Percentiles rank a stretch among this genome's conserved stretches.
Conservation (phyloP, 2,113 vertebrate species). For the Blennius ocellaris region DNA sequence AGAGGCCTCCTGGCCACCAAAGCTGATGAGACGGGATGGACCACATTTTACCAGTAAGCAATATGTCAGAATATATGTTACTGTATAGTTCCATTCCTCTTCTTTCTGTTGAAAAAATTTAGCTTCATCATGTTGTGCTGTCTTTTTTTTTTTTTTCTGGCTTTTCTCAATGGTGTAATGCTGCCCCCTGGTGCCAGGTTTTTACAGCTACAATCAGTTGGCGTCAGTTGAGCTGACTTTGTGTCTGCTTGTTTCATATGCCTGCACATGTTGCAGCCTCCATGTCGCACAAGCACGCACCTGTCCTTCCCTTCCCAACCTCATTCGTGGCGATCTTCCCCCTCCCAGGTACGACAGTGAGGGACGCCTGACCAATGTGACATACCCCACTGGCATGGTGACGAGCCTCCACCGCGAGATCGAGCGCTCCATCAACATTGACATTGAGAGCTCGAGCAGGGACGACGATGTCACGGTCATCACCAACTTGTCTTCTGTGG, state of each 20-base stretch:
- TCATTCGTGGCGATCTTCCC: background rate
- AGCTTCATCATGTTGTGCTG: constrained; percentile 8
- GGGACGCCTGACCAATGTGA: constrained; percentile 97
- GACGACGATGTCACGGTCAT: constrained; percentile 98
- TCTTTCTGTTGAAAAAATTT: constrained; percentile 10
- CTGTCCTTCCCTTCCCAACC: background rate
- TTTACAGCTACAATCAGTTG: constrained; percentile 39
- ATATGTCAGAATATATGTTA: constrained; percentile 1
- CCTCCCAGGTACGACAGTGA: constrained; percentile 94
- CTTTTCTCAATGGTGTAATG: constrained; percentile 19
- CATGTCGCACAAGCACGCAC: background rate
- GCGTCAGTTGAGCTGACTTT: background rate
- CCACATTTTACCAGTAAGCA: constrained; percentile 99
- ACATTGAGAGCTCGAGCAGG: constrained; percentile 98
- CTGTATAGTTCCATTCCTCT: constrained; percentile 4
- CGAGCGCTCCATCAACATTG: constrained; percentile 98
- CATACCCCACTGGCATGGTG: constrained; percentile 97
- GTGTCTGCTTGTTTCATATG: background rate
- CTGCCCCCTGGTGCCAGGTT: constrained; percentile 71
- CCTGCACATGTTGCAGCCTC: background rate
- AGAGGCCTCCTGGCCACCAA: constrained; percentile 95
- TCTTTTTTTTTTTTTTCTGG: background rate
- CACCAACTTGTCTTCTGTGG: constrained; percentile 98
- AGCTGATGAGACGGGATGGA: constrained; percentile 99
- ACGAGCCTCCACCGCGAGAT: constrained; percentile 98